Evolutionary conservation across 2,113 vertebrate genomes (phyloP).

Genomic region (Columba janthina): DNA sequence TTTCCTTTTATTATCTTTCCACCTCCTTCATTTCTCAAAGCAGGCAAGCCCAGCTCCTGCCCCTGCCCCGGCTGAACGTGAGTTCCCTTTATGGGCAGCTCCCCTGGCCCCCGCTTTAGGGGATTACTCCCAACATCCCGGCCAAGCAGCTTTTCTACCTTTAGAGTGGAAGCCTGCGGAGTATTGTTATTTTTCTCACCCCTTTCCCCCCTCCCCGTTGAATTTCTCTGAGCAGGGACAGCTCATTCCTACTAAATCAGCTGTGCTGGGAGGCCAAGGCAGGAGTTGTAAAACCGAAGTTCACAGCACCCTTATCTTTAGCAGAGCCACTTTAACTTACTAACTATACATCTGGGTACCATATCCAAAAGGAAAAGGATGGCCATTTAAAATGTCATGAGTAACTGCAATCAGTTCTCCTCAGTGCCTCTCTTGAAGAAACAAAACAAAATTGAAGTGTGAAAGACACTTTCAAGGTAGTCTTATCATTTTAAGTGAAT

Average conservation of each 20-base stretch:
- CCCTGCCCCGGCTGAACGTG: neutral
- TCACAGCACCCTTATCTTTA: slow-evolving; percentile 53
- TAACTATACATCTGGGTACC: slow-evolving; percentile 59
- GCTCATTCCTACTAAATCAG: slow-evolving; percentile 24
- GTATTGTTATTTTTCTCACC: neutral
- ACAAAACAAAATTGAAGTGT: slow-evolving; percentile 45
- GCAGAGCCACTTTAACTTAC: slow-evolving; percentile 56
- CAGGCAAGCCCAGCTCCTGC: neutral
- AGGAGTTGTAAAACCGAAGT: slow-evolving; percentile 38
- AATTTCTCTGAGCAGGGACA: neutral
- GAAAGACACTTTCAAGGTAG: slow-evolving; percentile 20
- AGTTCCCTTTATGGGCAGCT: neutral
- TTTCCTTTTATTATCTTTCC: neutral
- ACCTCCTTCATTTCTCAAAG: neutral
- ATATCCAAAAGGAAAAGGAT: slow-evolving; percentile 44
- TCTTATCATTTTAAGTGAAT: neutral
- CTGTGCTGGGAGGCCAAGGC: slow-evolving; percentile 19
- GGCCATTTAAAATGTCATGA: slow-evolving; percentile 54
- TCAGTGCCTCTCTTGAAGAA: slow-evolving; percentile 27
- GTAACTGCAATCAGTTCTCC: slow-evolving; percentile 42
- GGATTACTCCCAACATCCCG: accelerated
- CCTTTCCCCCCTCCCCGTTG: accelerated
- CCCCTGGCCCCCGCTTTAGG: neutral
- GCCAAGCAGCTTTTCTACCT: neutral
- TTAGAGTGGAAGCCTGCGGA: neutral